These are phyloP conservation scores for Drosophila ercepeae DNA, from an alignment of 1,140 invertebrate species.

Conservation along the genomic window DNA sequence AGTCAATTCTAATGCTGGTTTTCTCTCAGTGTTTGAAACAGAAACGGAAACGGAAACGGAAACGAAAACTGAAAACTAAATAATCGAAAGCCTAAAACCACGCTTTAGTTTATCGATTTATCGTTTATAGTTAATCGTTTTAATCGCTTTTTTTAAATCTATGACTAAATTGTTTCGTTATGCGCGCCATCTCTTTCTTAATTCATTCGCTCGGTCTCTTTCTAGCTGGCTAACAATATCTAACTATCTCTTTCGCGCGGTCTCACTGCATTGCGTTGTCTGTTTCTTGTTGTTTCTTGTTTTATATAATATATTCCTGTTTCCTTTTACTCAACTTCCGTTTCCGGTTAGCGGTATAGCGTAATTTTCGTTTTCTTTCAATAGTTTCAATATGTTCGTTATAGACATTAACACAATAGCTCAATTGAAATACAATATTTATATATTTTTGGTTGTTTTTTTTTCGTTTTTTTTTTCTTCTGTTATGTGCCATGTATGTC, in stretches of 20 bases:
- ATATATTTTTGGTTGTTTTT: conserved; percentile 15
- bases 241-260: conserved; percentile 51
- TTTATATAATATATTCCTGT: conserved; percentile 3
- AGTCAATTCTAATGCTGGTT: conserved; percentile 42
- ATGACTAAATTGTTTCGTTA: conserved; percentile 62
- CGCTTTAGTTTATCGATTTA: conserved; percentile 35
- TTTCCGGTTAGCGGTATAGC: conserved; percentile 33
- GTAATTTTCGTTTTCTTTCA: conserved; percentile 7
- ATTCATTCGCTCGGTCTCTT: conserved; percentile 4
- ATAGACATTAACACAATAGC: conserved; percentile 65
- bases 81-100: conserved; percentile 44
- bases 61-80: neutral
- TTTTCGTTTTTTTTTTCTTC: neutral
- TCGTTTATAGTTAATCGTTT: conserved; percentile 17
- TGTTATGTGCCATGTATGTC: conserved; percentile 16
- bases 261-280: conserved; percentile 51
- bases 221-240: conserved; percentile 49
- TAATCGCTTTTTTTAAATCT: conserved; percentile 39
- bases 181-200: conserved; percentile 19
- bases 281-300: conserved; percentile 9
- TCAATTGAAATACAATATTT: conserved; percentile 58
- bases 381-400: conserved; percentile 32
- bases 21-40: conserved; percentile 14
- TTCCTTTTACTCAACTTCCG: conserved; percentile 24
- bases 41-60: conserved; percentile 1